Evolutionary conservation across 2,888 invertebrate species (phyloP), one percentile per base, ranked within the genome.

Genomic region (Cosmia pyralina): DNA sequence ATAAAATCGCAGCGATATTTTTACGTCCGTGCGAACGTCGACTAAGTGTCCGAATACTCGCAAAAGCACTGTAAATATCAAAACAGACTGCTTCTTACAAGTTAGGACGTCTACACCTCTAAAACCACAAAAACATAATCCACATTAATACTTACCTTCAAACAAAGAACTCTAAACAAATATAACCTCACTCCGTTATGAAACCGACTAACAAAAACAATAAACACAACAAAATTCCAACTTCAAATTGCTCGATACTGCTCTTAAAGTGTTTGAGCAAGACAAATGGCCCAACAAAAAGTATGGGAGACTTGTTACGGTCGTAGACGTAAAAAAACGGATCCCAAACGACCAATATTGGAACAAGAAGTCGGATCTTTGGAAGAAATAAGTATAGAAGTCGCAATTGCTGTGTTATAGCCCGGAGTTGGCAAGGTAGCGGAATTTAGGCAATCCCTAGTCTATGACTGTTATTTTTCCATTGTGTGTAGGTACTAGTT

Each of bases 291-390:
- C 28, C 38, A 71, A 84, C 83, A 80, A 85, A 87, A 89, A 85
- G 85, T 85, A 82, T 79, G 73, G 69, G 69, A 63, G 79, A 85
- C 82, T 83, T 77, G 81, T 78, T 62, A 80, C 85, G 83, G 85
- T 72, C 75, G 87, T 75, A 79, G 81, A 78, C 78, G 85, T 86
- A 87, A 89, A 85, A 90, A 77, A 75, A 28, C 57, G 75, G 84
- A 85, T 89, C 88, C 85, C 87, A 83, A 88, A 89, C 81, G 88
- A 83, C 82, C 86, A 80, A 88, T 90, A 88, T 87, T 79, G 85
- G 67, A 88, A 89, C 85, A 88, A 88, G 82, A 89, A 88, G 75
- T 83, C 77, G 69, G 77, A 85, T 83, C 81, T 80, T 76, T 69
- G 72, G 59, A 75, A 82, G 70, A 83, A 75, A 80, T 58, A 75